Percentiles rank a stretch among this genome's conserved stretches.
Evolutionary conservation across 2,888 invertebrate species (phyloP).

Genomic region (Dasysyrphus tricinctus): DNA sequence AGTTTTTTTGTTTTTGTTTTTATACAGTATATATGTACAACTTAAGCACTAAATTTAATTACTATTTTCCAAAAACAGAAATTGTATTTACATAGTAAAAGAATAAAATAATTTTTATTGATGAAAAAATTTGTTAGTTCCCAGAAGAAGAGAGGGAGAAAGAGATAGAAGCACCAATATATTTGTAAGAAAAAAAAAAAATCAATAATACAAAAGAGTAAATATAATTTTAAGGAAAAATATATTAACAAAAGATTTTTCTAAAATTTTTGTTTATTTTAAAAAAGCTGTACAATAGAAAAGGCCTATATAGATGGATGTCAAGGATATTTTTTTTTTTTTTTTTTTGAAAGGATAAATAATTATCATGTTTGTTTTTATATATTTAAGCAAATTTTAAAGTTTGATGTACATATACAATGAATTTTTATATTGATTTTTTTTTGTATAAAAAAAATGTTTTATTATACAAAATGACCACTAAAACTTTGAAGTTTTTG

Average conservation of each 20-base stretch:
- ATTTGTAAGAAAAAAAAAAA: conserved; percentile 40
- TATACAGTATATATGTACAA: conserved; percentile 77
- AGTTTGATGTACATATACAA: conserved; percentile 77
- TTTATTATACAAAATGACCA: conserved; percentile 77
- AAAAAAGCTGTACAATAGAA: conserved; percentile 69
- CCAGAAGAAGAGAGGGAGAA: conserved; percentile 67
- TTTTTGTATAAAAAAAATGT: conserved; percentile 53
- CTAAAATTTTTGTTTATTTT: conserved; percentile 40
- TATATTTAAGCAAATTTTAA: conserved; percentile 65
- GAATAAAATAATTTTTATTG: conserved; percentile 44
- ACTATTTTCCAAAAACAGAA: conserved; percentile 76
- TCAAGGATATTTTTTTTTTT: conserved; percentile 52
- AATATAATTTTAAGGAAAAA: conserved; percentile 57
- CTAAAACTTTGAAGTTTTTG: conserved; percentile 77
- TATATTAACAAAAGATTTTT: conserved; percentile 68
- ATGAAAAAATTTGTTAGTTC: conserved; percentile 65
- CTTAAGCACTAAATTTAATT: conserved; percentile 76
- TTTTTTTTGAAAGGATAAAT: conserved; percentile 26
- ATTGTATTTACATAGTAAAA: conserved; percentile 58
- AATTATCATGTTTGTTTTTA: conserved; percentile 51
- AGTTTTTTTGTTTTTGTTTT: conserved; percentile 46
- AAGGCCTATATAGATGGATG: conserved; percentile 61
- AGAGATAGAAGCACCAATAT: conserved; percentile 74
- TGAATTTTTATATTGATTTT: conserved; percentile 49
- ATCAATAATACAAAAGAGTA: conserved; percentile 37